Percentiles rank a stretch among this genome's conserved stretches.
These are phyloP conservation scores for Lepus townsendii DNA, from an alignment of 2,797 vertebrate species.

Conservation along the genomic window DNA sequence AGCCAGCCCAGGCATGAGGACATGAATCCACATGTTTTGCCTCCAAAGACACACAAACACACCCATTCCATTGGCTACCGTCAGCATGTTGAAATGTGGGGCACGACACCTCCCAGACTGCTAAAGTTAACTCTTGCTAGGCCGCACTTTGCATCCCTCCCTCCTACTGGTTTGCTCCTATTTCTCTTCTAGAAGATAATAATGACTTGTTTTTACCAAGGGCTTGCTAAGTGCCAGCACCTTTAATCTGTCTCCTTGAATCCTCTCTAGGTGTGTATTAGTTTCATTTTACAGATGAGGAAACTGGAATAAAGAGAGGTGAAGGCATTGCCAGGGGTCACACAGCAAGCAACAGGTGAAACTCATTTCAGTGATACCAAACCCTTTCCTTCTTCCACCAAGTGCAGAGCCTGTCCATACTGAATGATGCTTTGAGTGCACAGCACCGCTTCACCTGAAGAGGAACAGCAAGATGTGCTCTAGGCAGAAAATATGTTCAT, in stretches of 20 bases:
- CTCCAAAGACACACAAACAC: conserved; percentile 60
- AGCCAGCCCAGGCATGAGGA: conserved; percentile 67
- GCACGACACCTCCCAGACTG: conserved; percentile 40
- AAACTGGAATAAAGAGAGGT: conserved; percentile 34
- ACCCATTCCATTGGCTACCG: conserved; percentile 43
- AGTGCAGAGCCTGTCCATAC: neutral
- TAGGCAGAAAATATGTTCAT: conserved; percentile 45
- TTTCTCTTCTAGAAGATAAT: conserved; percentile 53
- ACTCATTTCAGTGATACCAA: neutral
- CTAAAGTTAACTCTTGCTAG: conserved; percentile 68
- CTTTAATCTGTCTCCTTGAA: conserved; percentile 43
- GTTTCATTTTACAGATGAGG: conserved; percentile 12
- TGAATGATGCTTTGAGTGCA: conserved; percentile 20
- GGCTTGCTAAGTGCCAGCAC: neutral
- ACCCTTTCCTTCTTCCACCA: neutral
- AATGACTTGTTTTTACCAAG: conserved; percentile 22
- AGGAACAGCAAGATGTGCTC: neutral
- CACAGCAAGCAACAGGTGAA: neutral
- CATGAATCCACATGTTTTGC: conserved; percentile 71
- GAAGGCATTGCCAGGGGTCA: conserved; percentile 11
- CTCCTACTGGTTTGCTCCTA: neutral
- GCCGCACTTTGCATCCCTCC: neutral
- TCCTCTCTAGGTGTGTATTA: neutral
- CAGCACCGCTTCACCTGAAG: neutral
- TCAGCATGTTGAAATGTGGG: conserved; percentile 61